Evolutionary conservation across 53 echinoderm and acorn worm species (phyloP), one percentile per base, ranked within the genome.

Genomic region (Crossaster papposus): DNA sequence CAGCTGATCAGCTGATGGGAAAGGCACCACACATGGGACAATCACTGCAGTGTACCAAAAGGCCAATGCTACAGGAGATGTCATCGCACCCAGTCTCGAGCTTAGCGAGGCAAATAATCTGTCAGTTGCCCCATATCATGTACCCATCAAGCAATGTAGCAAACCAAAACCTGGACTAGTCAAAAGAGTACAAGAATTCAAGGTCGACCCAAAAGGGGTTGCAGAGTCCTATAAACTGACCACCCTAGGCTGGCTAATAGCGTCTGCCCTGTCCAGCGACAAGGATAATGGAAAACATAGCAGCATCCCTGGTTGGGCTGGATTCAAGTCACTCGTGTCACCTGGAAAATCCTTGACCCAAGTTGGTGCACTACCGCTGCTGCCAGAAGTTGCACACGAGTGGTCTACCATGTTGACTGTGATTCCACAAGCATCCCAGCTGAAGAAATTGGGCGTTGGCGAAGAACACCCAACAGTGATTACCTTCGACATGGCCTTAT

Each of bases 11-110:
- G n/a, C n/a, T 26, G 88, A 93, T 93, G 93, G 93, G 26, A 93
- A 90, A 90, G 90, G 87, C 79, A 93, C 93, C 82, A 86, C 86
- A 29, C 90, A 93, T 84, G 93, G 85, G 36, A 93, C 93, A 3
- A 90, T 93, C 36, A 90, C 73, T 83, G 83, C 90, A 13, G 89
- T 92, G 33, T 92, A 83, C 58, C 90, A 92, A 28, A 90, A 90
- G 85, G 71, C 64, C 20, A 72, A 89, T 90, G 90, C 79, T 54
- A 30, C 83, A 7, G 90, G 85, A 84, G 93, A 90, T 54, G 33
- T 65, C n/a, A 58, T 92, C 1, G 89, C 93, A 51, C 70, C 78
- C 32, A 37, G 65, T 72, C 81, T 92, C 70, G 23, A 72, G 26
- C 36, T 92, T 24, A 58, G 54, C 50, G 88, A 92, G 12, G 88